These are phyloP conservation scores for Lagria hirta DNA, from an alignment of 2,888 invertebrate species.

Conservation along the genomic window DNA sequence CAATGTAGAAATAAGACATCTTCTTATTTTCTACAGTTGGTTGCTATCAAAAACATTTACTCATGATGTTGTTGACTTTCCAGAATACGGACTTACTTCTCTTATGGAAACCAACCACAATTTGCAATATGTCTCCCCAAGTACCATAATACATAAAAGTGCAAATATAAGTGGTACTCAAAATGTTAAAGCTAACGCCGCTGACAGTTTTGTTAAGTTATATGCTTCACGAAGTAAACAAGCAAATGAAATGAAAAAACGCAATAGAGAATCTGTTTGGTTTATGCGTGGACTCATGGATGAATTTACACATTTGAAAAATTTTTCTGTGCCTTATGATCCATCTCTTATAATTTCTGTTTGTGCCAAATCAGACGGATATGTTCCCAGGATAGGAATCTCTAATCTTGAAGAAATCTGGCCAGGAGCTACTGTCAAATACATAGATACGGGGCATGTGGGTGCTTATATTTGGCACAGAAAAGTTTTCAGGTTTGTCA, in stretches of 20 bases:
- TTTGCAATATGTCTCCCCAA: conserved; percentile 42
- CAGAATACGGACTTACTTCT: conserved; percentile 32
- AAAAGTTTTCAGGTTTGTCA: conserved; percentile 76
- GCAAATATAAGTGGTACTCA: conserved; percentile 36
- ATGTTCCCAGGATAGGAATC: conserved; percentile 85
- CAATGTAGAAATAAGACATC: conserved; percentile 1
- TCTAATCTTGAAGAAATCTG: conserved; percentile 84
- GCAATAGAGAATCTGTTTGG: conserved; percentile 78
- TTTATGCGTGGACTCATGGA: conserved; percentile 99
- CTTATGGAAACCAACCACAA: conserved; percentile 29
- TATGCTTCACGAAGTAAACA: too few relatives aligned
- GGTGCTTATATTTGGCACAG: conserved; percentile 86
- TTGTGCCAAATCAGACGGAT: conserved; percentile 85
- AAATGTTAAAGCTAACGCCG: conserved; percentile 16
- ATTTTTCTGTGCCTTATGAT: conserved; percentile 86
- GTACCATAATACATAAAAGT: conserved; percentile 36
- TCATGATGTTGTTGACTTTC: conserved; percentile 1
- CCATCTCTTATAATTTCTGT: conserved; percentile 89
- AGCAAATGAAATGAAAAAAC: conserved; percentile 62
- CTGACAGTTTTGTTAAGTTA: too few relatives aligned
- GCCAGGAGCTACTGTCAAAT: conserved; percentile 89
- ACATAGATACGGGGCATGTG: conserved; percentile 87
- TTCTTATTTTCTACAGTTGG: too few relatives aligned
- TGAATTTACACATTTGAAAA: conserved; percentile 94
- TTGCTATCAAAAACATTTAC: neutral